Percentiles rank a stretch among this genome's conserved stretches.
Evolutionary conservation across 1,140 invertebrate genomes (phyloP).

Genomic region (Rhysida immarginata): DNA sequence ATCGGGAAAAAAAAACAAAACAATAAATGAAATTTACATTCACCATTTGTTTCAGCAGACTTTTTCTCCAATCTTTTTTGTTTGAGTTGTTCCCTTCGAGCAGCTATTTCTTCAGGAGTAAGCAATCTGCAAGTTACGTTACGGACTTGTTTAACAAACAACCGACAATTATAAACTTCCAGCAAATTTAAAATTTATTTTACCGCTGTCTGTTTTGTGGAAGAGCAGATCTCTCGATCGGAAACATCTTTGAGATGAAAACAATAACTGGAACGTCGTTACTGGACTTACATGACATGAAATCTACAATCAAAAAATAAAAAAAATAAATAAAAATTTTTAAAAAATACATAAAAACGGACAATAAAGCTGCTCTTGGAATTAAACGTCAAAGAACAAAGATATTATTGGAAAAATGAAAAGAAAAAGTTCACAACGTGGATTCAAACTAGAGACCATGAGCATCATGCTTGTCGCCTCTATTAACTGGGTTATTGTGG

Average conservation of each 20-base stretch:
- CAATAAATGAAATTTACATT: too few species aligned
- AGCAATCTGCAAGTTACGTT: slow-evolving; percentile 46
- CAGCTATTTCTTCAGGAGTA: slow-evolving; percentile 55
- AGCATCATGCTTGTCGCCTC: too few species aligned
- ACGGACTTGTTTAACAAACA: neutral
- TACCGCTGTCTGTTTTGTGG: slow-evolving; percentile 27
- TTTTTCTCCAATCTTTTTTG: slow-evolving; percentile 21
- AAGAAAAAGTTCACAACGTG: too few species aligned
- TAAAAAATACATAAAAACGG: too few species aligned
- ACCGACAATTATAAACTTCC: neutral
- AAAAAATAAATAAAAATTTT: too few species aligned
- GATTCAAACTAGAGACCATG: too few species aligned
- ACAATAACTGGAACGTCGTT: slow-evolving; percentile 58
- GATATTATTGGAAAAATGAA: too few species aligned
- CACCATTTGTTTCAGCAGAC: neutral
- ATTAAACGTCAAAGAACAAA: too few species aligned
- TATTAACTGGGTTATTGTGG: too few species aligned
- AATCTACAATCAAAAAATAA: slow-evolving; percentile 31
- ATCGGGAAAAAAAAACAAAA: too few species aligned
- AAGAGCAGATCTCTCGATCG: slow-evolving; percentile 30
- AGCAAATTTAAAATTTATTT: neutral
- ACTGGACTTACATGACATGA: slow-evolving; percentile 50
- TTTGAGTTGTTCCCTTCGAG: slow-evolving; percentile 49
- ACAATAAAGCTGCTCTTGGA: too few species aligned
- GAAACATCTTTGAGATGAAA: slow-evolving; percentile 92